Percentiles rank a stretch among this genome's conserved stretches.
These are phyloP conservation scores for Pseudochromis fuscus DNA, from an alignment of 2,797 vertebrate genomes.

Conservation along the genomic window DNA sequence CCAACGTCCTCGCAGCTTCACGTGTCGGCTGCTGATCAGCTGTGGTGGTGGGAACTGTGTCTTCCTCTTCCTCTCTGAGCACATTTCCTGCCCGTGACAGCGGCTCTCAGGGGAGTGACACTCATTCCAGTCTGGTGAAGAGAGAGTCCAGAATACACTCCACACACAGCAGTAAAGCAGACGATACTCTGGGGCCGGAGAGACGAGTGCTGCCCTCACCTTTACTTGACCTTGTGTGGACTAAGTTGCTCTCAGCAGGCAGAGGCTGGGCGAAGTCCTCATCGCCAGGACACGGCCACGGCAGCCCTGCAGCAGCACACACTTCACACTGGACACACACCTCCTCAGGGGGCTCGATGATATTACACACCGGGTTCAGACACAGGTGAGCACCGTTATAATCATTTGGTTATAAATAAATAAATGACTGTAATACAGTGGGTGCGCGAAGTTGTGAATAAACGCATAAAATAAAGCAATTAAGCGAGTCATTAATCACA, in stretches of 20 bases:
- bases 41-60: constrained; percentile 30
- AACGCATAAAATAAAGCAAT: constrained; percentile 17
- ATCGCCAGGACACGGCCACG: constrained; percentile 14
- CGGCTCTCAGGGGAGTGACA: constrained; percentile 86
- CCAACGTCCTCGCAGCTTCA: constrained; percentile 19
- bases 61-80: constrained; percentile 53
- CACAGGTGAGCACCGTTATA: too few species aligned
- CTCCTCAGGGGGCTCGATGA: constrained; percentile 35
- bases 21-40: constrained; percentile 46
- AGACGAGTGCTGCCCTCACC: constrained; percentile 83
- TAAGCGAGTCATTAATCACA: constrained; percentile 28
- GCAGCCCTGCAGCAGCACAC: constrained; percentile 29
- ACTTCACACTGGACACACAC: constrained; percentile 33
- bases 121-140: constrained; percentile 85
- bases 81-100: constrained; percentile 82
- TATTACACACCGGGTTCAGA: constrained; percentile 44
- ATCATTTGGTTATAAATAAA: constrained; percentile 36
- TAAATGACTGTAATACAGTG: constrained; percentile 17
- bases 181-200: constrained; percentile 64
- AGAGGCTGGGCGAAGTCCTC: constrained; percentile 45
- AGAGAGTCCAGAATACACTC: constrained; percentile 81
- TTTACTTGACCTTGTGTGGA: constrained; percentile 85
- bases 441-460: constrained; percentile 17
- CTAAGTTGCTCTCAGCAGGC: constrained; percentile 78
- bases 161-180: constrained; percentile 65